These are phyloP conservation scores for Tigriopus californicus DNA, from an alignment of 2,888 invertebrate species.

Conservation along the genomic window DNA sequence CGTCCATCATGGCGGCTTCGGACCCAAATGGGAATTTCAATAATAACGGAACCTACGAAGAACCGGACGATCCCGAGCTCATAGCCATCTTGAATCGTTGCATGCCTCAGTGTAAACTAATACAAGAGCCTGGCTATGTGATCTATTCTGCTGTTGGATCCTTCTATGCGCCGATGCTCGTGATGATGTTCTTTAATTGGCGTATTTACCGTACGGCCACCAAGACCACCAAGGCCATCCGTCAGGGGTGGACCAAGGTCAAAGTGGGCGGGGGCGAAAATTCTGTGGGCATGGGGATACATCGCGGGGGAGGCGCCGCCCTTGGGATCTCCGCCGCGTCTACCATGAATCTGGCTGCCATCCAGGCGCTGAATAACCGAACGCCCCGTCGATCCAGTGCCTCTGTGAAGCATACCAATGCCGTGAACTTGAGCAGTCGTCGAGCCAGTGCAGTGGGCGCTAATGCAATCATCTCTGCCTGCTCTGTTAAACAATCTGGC, in stretches of 20 bases:
- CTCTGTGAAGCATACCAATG: too few relatives aligned
- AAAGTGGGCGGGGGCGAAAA: conserved; percentile 52
- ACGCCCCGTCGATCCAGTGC: too few relatives aligned
- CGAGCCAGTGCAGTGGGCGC: too few relatives aligned
- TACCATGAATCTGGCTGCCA: too few relatives aligned
- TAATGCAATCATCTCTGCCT: too few relatives aligned
- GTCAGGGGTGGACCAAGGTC: conserved; percentile 36
- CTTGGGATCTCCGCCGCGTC: too few relatives aligned
- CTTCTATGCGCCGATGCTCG: conserved; percentile 92
- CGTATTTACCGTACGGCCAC: conserved; percentile 86
- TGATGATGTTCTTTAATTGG: conserved; percentile 96
- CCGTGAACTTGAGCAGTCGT: too few relatives aligned
- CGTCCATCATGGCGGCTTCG: conserved; percentile 19
- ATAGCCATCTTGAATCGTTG: background rate
- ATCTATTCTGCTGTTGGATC: conserved; percentile 94
- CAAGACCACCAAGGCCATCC: conserved; percentile 74
- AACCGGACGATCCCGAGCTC: background rate
- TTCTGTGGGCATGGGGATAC: conserved; percentile 72
- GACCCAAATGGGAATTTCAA: too few relatives aligned
- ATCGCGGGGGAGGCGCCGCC: conserved; percentile 40
- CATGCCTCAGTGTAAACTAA: conserved; percentile 43
- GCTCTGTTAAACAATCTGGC: too few relatives aligned
- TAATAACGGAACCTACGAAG: background rate
- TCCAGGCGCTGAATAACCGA: too few relatives aligned
- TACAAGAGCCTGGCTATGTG: conserved; percentile 71